Evolutionary conservation across 2,888 invertebrate species (phyloP), one percentile per base, ranked within the genome.

Genomic region (Cancer borealis): DNA sequence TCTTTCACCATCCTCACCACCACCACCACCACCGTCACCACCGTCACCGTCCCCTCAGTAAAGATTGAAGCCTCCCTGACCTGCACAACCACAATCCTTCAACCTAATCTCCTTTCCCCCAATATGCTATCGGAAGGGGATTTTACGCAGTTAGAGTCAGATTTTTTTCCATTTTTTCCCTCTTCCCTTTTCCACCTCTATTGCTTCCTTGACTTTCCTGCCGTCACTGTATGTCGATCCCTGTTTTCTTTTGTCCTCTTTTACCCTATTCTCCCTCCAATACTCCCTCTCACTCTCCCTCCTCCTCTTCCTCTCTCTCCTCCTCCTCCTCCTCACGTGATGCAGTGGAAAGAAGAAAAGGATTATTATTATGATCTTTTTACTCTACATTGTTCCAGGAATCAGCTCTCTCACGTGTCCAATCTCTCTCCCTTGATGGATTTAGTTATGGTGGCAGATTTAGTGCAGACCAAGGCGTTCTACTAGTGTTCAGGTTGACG

Each of bases 61-160:
- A 79, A 79, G 30, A 79, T 30, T 30, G 79, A 30, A 26, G 30
- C 30, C 30, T 26, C 79, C 79, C 79, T 79, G 79, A 26, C 79
- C 79, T 21, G 79, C 79, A 1, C 30, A 26, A 21, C 79, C 79
- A 30, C 79, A 26, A 30, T 79, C 79, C 79, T 10, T 79, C 79
- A 12, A 26, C 79, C 79, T 79, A 79, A 30, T 73, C 73, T 79
- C 79, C 79, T 79, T 79, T 26, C 10, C 79, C 73, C 30, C 79
- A 79, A 79, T 79, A 73, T 73, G 73, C 79, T 26, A 79, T 79
- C 79, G 79, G 73, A 26, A 79, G 30, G 10, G 30, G 79, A 79
- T 79, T 79, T 79, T 79, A 30, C 79, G 79, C 79, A 73, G 73
- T 73, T 73, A 73, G 73, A 73, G 3, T 73, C 73, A 73, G 73